These are phyloP conservation scores for Catalaphyllia jardinei DNA, from an alignment of 64 coral and sea anemone species.

Conservation along the genomic window DNA sequence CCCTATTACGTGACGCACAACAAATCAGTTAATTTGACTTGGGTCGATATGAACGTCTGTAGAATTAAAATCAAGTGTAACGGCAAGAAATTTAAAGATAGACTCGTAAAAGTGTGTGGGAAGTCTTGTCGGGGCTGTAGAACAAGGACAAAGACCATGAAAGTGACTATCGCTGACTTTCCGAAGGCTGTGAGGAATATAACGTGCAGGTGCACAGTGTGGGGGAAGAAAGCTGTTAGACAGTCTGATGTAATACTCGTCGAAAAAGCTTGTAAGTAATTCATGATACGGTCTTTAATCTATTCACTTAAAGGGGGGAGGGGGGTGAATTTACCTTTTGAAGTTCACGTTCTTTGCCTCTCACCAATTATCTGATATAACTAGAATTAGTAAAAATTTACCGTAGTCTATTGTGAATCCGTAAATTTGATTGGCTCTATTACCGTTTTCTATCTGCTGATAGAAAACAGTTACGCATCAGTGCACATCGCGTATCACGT, in stretches of 20 bases:
- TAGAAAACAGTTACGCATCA: no score
- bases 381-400: no score
- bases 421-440: no score
- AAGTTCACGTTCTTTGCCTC: no score
- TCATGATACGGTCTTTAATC: no score
- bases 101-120: not conserved
- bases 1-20: conserved; percentile 1
- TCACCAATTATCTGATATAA: no score
- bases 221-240: not conserved
- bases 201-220: not conserved
- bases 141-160: not conserved
- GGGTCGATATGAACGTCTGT: conserved; percentile 2
- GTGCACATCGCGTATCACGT: no score
- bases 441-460: no score
- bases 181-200: not conserved
- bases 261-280: conserved; percentile 3
- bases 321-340: no score
- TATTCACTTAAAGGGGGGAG: no score
- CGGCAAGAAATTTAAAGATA: not conserved
- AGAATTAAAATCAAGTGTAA: conserved; percentile 9
- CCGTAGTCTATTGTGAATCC: no score
- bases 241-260: not conserved
- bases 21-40: not conserved
- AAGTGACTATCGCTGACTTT: not conserved
- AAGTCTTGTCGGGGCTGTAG: not conserved